Base-by-base conservation (phyloP, 2,888 invertebrate species). In the Orchesellides sinensis region DNA sequence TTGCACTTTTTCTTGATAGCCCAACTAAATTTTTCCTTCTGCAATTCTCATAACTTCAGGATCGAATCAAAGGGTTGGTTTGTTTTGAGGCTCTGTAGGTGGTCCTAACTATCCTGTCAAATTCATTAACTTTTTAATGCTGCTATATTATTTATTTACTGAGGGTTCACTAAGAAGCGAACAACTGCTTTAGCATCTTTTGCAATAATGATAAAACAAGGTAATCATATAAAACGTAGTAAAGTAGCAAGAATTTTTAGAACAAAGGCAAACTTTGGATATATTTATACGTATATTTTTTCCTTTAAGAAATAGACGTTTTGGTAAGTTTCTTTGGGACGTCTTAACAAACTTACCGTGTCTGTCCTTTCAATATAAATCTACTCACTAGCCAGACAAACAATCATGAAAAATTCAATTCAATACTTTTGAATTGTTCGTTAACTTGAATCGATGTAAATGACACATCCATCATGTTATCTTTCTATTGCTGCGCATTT, bases 91-190 rank as follows among this genome's bases (percentile, higher is more conserved):
- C 80, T 21, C 80, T 29, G 54, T 73, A 73, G 80, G 80, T 80
- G 80, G 80, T 72, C 80, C 73, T 23, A 72, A 25, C 72, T 70
- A 66, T 70, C 73, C 68, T 80, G 80, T 80, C 80, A 80, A 73
- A 56, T 72, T 80, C 80, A 66, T 80, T 80, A 70, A 52, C 59
- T 66, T 47, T n/a, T 66, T 80, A 80, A 73, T 80, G n/a, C n/a
- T n/a, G n/a, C n/a, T 80, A 73, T 80, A 73, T 73, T 80, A 80
- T 59, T 73, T 73, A 56, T 73, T 66, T 54, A 80, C n/a, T 79
- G 27, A 80, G 54, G 73, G 59, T 73, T 72, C 66, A 66, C 68
- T 47, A n/a, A n/a, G 52, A 80, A 47, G 32, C 40, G 2, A 40
- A 35, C 65, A 66, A 56, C 40, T 14, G 4, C 40, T 2, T 40